phyloP scores from a whole-genome alignment of 2,888 invertebrate species.

The Adelphocoris suturalis region DNA sequence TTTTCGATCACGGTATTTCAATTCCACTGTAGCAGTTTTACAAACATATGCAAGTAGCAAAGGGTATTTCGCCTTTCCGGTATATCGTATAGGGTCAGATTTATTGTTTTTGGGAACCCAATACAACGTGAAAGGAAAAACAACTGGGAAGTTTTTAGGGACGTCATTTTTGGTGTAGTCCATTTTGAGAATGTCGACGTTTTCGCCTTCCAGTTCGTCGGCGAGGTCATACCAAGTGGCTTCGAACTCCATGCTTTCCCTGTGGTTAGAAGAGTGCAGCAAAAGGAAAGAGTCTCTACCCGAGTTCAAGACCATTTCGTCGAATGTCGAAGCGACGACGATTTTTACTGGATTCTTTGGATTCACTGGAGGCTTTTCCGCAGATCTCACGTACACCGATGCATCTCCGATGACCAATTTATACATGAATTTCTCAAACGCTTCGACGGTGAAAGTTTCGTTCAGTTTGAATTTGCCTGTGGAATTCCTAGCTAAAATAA shows the following conservation, averaged over 20 bases:
- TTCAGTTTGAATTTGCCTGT: constrained; percentile 47
- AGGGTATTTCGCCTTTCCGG: not conserved
- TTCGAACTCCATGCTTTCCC: not conserved
- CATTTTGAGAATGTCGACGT: constrained; percentile 63
- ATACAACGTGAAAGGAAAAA: constrained; percentile 43
- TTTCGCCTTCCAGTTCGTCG: constrained; percentile 44
- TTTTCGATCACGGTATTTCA: constrained; percentile 34
- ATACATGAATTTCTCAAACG: constrained; percentile 37
- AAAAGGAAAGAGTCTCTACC: constrained; percentile 60
- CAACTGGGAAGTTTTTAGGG: constrained; percentile 24
- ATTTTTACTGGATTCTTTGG: constrained; percentile 34
- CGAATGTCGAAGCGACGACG: constrained; percentile 37
- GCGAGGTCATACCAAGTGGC: constrained; percentile 39
- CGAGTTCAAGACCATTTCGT: constrained; percentile 48
- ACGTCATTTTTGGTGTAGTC: constrained; percentile 51
- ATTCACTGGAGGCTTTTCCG: not conserved
- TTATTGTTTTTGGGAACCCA: constrained; percentile 57
- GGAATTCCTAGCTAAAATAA: constrained; percentile 11
- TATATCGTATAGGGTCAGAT: not conserved
- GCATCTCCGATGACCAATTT: constrained; percentile 26
- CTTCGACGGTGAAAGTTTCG: constrained; percentile 21
- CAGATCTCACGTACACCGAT: constrained; percentile 46
- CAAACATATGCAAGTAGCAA: constrained; percentile 37
- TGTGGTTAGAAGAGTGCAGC: constrained; percentile 37
- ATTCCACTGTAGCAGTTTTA: constrained; percentile 40